These are phyloP conservation scores for Chiroxiphia lanceolata DNA, from an alignment of 2,797 vertebrate species.

Conservation along the genomic window DNA sequence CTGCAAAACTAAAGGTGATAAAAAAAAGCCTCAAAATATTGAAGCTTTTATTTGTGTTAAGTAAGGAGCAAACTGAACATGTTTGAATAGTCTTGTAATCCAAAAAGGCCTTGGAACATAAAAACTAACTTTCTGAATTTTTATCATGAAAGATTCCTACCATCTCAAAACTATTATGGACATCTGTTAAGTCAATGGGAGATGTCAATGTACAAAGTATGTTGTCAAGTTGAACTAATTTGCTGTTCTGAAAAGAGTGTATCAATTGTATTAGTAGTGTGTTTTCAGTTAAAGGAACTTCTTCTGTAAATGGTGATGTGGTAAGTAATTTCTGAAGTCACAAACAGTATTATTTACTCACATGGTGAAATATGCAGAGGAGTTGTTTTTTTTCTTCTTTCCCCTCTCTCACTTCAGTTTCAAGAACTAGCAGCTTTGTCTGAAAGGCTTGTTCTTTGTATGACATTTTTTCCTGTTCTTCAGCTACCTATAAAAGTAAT, in stretches of 20 bases:
- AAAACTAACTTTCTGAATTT: neutral
- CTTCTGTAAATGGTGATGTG: neutral
- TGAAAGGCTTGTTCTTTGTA: constrained; percentile 80
- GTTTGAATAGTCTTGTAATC: neutral
- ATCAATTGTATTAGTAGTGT: neutral
- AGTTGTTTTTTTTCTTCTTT: constrained; percentile 81
- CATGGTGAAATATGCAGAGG: constrained; percentile 74
- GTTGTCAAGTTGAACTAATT: neutral
- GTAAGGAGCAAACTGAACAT: neutral
- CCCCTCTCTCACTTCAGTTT: constrained; percentile 78
- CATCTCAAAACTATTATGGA: neutral
- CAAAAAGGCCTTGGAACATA: neutral
- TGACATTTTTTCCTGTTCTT: constrained; percentile 77
- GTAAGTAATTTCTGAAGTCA: neutral
- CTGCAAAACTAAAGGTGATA: neutral
- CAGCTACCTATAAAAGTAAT: constrained; percentile 77
- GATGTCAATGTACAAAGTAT: neutral
- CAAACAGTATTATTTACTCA: constrained; percentile 72
- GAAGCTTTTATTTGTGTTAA: neutral
- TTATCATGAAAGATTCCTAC: neutral
- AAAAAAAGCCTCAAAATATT: neutral
- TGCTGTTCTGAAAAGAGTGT: neutral
- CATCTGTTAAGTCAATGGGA: neutral
- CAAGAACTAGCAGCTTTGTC: constrained; percentile 80
- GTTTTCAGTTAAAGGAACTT: neutral